Evolutionary conservation across 2,113 vertebrate species (phyloP).

Genomic region (Coptodon bakossiorum): DNA sequence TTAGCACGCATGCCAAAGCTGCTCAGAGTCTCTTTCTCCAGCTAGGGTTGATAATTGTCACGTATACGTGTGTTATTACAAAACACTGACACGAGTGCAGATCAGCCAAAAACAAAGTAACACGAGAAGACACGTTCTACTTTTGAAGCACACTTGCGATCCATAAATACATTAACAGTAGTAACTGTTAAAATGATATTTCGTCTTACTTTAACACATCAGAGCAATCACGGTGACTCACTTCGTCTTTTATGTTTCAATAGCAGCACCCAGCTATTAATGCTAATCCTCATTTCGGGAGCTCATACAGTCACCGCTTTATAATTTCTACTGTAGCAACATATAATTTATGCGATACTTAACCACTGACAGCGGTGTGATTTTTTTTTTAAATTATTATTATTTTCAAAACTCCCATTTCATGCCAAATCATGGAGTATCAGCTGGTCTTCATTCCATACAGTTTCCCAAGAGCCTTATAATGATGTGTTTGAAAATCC

Average conservation of each 20-base stretch:
- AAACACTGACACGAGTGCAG: neutral
- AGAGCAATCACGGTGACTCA: neutral
- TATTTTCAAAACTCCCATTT: neutral
- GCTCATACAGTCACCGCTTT: neutral
- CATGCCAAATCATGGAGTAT: neutral
- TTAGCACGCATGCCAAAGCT: slow-evolving; percentile 31
- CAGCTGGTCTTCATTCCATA: neutral
- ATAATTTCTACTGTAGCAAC: neutral
- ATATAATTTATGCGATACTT: neutral
- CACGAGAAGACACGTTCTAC: neutral
- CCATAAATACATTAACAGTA: neutral
- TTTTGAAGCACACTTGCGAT: neutral
- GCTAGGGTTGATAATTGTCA: slow-evolving; percentile 11
- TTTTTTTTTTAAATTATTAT: rapidly evolving
- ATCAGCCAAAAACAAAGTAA: neutral
- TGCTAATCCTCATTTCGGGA: neutral
- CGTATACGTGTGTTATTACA: slow-evolving; percentile 9
- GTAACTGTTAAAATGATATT: neutral
- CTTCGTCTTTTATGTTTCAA: neutral
- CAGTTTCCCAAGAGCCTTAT: neutral
- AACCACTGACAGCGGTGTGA: neutral
- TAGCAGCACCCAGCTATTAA: neutral
- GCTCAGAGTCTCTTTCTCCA: slow-evolving; percentile 12
- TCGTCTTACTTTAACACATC: neutral
- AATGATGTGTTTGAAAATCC: slow-evolving; percentile 32